Evolutionary conservation across 2,888 invertebrate species (phyloP).

Genomic region (Acronicta alni): DNA sequence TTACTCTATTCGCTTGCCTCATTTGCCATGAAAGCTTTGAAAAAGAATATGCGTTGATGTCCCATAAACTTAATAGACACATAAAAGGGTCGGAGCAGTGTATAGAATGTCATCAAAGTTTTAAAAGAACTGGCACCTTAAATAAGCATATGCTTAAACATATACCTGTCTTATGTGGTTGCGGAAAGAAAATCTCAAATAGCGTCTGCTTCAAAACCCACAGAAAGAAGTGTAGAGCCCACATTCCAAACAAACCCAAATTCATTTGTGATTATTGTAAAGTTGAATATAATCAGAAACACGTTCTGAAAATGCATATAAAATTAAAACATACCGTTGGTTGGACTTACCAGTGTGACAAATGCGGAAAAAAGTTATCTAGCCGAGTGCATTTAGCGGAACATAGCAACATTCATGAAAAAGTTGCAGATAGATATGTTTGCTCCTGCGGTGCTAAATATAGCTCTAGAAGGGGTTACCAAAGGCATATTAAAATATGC

Average conservation of each 20-base stretch:
- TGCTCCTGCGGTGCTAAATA: constrained; percentile 67
- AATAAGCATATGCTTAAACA: constrained; percentile 63
- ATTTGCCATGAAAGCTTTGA: constrained; percentile 62
- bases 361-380: constrained; percentile 68
- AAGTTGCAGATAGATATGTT: constrained; percentile 61
- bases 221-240: constrained; percentile 45
- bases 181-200: constrained; percentile 62
- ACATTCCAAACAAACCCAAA: constrained; percentile 6
- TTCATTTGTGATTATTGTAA: constrained; percentile 72
- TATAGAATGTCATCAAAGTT: constrained; percentile 62
- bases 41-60: constrained; percentile 25
- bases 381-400: constrained; percentile 63
- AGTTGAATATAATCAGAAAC: constrained; percentile 58
- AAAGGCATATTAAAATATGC: constrained; percentile 64
- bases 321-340: constrained; percentile 56
- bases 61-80: constrained; percentile 50
- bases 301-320: constrained; percentile 62
- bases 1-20: constrained; percentile 54
- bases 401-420: constrained; percentile 67
- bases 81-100: constrained; percentile 56
- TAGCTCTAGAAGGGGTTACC: constrained; percentile 66
- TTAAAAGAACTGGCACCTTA: constrained; percentile 49
- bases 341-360: constrained; percentile 62
- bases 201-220: constrained; percentile 65
- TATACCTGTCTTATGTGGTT: constrained; percentile 59